phyloP scores from a whole-genome alignment of 2,888 invertebrate genomes.

The Plutella xylostella region DNA sequence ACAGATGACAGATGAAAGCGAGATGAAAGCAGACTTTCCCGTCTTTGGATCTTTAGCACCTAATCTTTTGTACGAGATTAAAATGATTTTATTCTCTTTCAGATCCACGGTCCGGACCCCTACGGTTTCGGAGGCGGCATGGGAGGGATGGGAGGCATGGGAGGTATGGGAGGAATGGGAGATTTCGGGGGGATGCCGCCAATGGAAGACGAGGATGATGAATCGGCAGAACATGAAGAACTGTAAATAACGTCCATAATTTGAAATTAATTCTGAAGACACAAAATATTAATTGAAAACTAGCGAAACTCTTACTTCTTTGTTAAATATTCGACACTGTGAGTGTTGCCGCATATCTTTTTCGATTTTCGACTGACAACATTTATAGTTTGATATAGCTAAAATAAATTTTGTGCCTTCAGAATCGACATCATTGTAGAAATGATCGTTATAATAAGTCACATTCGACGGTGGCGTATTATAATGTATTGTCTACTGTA shows the following conservation, averaged over 20 bases:
- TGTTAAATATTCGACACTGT: too few relatives aligned
- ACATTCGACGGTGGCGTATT: too few relatives aligned
- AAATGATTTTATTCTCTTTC: slow-evolving; percentile 3
- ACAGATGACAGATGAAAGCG: background rate
- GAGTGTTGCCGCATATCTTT: too few relatives aligned
- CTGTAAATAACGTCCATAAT: too few relatives aligned
- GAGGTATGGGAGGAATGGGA: slow-evolving; percentile 20
- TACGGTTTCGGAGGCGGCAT: slow-evolving; percentile 45
- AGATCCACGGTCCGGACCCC: slow-evolving; percentile 57
- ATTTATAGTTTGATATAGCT: too few relatives aligned
- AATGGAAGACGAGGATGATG: background rate
- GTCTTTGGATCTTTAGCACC: background rate
- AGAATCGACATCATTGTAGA: too few relatives aligned
- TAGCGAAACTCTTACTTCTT: too few relatives aligned
- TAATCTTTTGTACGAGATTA: background rate
- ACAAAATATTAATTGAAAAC: background rate
- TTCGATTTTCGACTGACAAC: too few relatives aligned
- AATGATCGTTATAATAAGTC: too few relatives aligned
- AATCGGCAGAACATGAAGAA: background rate
- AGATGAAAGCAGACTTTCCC: background rate
- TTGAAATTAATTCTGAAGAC: background rate
- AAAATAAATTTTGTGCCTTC: too few relatives aligned
- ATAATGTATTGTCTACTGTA: too few relatives aligned
- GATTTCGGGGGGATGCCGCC: slow-evolving; percentile 15
- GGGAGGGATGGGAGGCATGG: slow-evolving; percentile 19